Conservation (phyloP, 2,888 invertebrate species). For the Rhagonycha lutea region DNA sequence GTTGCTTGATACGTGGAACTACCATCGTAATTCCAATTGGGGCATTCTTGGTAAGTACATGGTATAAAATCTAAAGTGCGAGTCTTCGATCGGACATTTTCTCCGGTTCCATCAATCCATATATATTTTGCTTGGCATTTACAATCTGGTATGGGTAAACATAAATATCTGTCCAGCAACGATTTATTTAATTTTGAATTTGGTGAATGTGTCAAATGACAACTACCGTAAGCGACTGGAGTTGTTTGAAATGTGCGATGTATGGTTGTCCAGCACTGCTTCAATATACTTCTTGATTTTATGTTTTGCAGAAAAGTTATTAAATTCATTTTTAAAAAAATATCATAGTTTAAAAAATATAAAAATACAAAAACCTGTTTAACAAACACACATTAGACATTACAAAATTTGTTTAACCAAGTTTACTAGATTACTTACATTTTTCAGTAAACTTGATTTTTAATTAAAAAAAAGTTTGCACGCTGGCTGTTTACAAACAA, state of each 20-base stretch:
- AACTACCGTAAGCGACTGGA: slow-evolving; percentile 11
- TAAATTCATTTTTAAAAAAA: not conserved
- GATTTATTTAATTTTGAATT: slow-evolving; percentile 56
- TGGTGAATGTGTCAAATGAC: slow-evolving; percentile 35
- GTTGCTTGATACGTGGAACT: slow-evolving; percentile 71
- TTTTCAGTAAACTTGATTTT: not conserved
- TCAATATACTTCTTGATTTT: not conserved
- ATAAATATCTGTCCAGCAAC: slow-evolving; percentile 60
- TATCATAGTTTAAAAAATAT: not conserved
- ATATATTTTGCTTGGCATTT: slow-evolving; percentile 68
- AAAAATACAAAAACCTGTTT: not conserved
- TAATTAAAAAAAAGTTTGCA: not conserved
- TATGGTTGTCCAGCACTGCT: not conserved
- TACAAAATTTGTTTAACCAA: not conserved
- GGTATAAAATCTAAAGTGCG: slow-evolving; percentile 71
- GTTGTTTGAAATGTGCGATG: not conserved
- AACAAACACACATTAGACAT: not conserved
- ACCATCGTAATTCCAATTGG: slow-evolving; percentile 79
- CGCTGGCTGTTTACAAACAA: no score
- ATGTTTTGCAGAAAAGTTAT: not conserved
- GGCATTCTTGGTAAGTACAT: slow-evolving; percentile 60
- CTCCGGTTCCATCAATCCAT: slow-evolving; percentile 79
- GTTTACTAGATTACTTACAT: not conserved
- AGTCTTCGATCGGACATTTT: slow-evolving; percentile 70
- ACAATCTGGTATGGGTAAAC: slow-evolving; percentile 64